Evolutionary conservation across 2,797 vertebrate genomes (phyloP), one percentile per base, ranked within the genome.

Genomic region (Lacerta agilis): DNA sequence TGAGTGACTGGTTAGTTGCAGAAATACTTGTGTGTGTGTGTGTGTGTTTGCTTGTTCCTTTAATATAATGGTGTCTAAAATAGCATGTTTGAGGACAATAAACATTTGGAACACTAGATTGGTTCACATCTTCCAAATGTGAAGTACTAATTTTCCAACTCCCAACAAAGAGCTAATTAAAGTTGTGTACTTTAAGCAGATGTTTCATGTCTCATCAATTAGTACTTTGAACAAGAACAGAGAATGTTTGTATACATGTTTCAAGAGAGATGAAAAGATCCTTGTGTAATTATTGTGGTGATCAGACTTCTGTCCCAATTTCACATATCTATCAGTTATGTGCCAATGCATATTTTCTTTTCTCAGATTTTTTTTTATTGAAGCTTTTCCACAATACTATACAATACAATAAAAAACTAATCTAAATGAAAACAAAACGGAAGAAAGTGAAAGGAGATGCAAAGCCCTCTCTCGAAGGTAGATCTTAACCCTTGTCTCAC

Each of bases 161-260:
- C 36, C 38, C 64, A 67, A 18, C 64, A 82, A 43, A 82, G 80
- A 1, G 6, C 64, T 43, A 29, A 82, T 82, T 82, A 82, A 82
- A 82, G 38, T 82, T 67, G 80, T 67, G 64, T n/a, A 82, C 61
- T 82, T 67, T 64, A 82, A 64, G 38, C 80, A 67, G 64, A 29
- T 67, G 80, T 67, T 82, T 67, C 64, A 67, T 82, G 80, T 64
- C 80, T 82, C 20, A 27, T 82, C 61, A 82, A 13, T 82, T 67
- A 82, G 15, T 66, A 43, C 38, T 67, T 82, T 82, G 61, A 82
- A 38, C 36, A 66, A 67, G 23, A 67, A 38, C 33, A 67, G 38
- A 66, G 80, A 82, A 64, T 49, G 20, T 64, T 67, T 67, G 80
- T 82, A 43, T 41, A 29, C 23, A 67, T 66, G 80, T 11, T 82